phyloP scores from a whole-genome alignment of 1,140 invertebrate genomes.

The Helicoverpa zea region DNA sequence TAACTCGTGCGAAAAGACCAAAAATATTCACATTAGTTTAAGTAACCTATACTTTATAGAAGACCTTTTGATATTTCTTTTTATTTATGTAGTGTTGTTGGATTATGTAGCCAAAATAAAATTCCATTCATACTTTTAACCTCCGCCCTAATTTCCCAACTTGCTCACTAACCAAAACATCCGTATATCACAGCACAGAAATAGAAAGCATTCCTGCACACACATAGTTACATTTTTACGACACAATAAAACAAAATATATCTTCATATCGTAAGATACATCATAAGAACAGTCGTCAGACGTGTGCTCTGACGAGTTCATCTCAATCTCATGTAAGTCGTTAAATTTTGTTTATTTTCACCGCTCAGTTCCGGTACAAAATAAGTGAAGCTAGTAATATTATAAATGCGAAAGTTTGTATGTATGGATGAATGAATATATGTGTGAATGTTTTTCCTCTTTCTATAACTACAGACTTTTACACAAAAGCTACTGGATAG shows the following conservation, averaged over 20 bases:
- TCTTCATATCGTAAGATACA: constrained; percentile 34
- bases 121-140: too few relatives aligned
- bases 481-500: too few relatives aligned
- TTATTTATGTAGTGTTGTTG: too few relatives aligned
- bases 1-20: too few relatives aligned
- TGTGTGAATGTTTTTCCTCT: too few relatives aligned
- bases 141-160: not conserved
- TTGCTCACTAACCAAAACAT: not conserved
- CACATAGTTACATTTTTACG: constrained; percentile 47
- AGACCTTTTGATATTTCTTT: too few relatives aligned
- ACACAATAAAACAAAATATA: constrained; percentile 49
- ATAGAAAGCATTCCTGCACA: constrained; percentile 24
- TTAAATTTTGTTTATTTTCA: constrained; percentile 10
- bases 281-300: constrained; percentile 7
- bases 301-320: constrained; percentile 1
- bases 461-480: too few relatives aligned
- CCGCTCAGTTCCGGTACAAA: not conserved
- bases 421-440: too few relatives aligned
- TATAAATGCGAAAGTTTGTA: too few relatives aligned
- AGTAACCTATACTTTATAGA: too few relatives aligned
- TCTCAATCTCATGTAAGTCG: not conserved
- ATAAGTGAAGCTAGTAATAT: not conserved
- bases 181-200: constrained; percentile 3
- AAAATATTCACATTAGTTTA: too few relatives aligned
- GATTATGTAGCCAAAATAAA: too few relatives aligned